phyloP scores from a whole-genome alignment of 2,113 vertebrate genomes.

The Sebastes fasciatus region DNA sequence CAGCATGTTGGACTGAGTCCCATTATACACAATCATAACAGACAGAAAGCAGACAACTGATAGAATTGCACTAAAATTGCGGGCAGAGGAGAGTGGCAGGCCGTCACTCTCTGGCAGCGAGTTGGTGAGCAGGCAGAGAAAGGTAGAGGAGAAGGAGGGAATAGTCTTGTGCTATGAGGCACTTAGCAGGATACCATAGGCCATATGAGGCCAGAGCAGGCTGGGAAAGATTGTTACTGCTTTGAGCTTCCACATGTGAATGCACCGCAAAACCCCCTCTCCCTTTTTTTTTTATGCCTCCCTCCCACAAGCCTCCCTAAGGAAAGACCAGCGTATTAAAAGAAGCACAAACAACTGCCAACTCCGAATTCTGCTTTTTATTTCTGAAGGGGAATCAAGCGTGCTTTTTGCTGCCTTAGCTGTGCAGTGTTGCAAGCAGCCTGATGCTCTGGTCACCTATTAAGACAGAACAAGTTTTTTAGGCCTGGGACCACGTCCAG shows the following conservation, averaged over 20 bases:
- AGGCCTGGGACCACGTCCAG: constrained; percentile 21
- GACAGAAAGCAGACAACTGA: constrained; percentile 76
- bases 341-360: constrained; percentile 75
- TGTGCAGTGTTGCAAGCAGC: constrained; percentile 33
- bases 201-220: constrained; percentile 73
- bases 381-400: constrained; percentile 57
- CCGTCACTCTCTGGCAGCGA: constrained; percentile 33
- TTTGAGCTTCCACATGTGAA: constrained; percentile 80
- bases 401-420: constrained; percentile 32
- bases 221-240: constrained; percentile 76
- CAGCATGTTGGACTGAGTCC: constrained; percentile 74
- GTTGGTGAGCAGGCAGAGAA: constrained; percentile 35
- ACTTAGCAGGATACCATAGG: constrained; percentile 67
- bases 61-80: constrained; percentile 63
- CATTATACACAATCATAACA: constrained; percentile 79
- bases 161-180: constrained; percentile 45
- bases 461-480: constrained; percentile 16
- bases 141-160: constrained; percentile 33
- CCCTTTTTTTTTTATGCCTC: constrained; percentile 40
- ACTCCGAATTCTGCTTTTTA: constrained; percentile 66
- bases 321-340: constrained; percentile 74
- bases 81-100: constrained; percentile 54
- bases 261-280: constrained; percentile 61
- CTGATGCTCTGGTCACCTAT: constrained; percentile 20
- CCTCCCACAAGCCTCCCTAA: constrained; percentile 72